These are phyloP conservation scores for Myotis pilosus DNA, from an alignment of 2,797 vertebrate species.

Conservation along the genomic window DNA sequence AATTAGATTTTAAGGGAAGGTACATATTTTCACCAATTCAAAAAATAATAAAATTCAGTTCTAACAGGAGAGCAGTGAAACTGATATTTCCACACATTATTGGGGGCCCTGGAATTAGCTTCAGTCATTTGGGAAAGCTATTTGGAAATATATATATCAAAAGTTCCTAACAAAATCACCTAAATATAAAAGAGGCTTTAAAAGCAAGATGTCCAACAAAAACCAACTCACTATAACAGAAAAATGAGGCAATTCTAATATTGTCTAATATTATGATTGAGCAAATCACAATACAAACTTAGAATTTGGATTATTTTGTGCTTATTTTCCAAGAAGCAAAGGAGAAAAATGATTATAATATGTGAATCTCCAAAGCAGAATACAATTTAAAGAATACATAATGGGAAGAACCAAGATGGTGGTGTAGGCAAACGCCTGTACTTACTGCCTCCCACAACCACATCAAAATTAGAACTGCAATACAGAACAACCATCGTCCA, in stretches of 20 bases:
- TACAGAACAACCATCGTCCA: too few relatives aligned
- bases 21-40: slow-evolving; percentile 26
- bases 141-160: neutral
- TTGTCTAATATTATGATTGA: neutral
- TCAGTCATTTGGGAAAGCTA: neutral
- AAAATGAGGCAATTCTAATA: neutral
- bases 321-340: slow-evolving; percentile 12
- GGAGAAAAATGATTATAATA: neutral
- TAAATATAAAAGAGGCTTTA: neutral
- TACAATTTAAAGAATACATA: slow-evolving; percentile 21
- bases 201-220: slow-evolving; percentile 1
- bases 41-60: slow-evolving; percentile 19
- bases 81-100: neutral
- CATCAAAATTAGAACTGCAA: too few relatives aligned
- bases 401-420: neutral
- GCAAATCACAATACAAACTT: neutral
- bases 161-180: neutral
- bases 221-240: neutral
- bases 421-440: too few relatives aligned
- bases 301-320: neutral
- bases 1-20: slow-evolving; percentile 5
- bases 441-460: too few relatives aligned
- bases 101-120: neutral
- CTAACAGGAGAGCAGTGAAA: neutral
- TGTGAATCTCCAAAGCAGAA: neutral